Conservation (phyloP, 2,113 vertebrate genomes). For the Myodes glareolus region DNA sequence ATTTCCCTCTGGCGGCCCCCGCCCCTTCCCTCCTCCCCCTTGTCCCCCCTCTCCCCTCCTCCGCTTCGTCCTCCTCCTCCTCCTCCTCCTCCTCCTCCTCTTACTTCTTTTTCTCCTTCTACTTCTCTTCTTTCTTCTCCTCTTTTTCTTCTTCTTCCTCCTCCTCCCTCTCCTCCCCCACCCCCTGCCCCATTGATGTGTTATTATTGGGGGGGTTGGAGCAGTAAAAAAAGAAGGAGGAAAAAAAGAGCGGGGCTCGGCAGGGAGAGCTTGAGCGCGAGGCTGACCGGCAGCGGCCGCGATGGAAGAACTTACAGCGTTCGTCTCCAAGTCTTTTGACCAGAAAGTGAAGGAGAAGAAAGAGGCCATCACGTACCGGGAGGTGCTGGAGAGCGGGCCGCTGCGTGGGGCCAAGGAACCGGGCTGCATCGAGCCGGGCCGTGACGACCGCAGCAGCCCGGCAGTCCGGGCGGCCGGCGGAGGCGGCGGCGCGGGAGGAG, state of each 20-base stretch:
- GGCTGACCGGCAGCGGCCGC: slow-evolving; percentile 81
- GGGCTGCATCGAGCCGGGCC: slow-evolving; percentile 87
- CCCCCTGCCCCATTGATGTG: slow-evolving; percentile 92
- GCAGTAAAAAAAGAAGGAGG: slow-evolving; percentile 83
- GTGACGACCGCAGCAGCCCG: slow-evolving; percentile 91
- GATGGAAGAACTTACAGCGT: slow-evolving; percentile 99
- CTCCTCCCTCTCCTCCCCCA: slow-evolving; percentile 40
- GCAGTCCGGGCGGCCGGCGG: slow-evolving; percentile 87
- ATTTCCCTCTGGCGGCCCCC: slow-evolving; percentile 61
- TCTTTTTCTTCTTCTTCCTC: not conserved
- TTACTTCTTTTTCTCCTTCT: not conserved
- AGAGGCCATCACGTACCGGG: slow-evolving; percentile 97
- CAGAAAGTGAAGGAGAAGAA: slow-evolving; percentile 99
- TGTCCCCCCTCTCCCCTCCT: not conserved
- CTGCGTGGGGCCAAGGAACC: slow-evolving; percentile 91
- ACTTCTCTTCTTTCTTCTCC: not conserved
- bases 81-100: not conserved
- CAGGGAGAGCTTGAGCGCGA: slow-evolving; percentile 73
- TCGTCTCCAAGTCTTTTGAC: slow-evolving; percentile 98
- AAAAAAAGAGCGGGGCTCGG: slow-evolving; percentile 80
- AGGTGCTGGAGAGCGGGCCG: slow-evolving; percentile 96
- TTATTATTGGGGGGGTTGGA: slow-evolving; percentile 90
- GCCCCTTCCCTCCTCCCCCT: slow-evolving; percentile 40
- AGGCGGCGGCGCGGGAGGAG: slow-evolving; percentile 79
- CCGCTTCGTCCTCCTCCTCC: not conserved